Evolutionary conservation across 1,140 invertebrate genomes (phyloP).

Genomic region (Drosophila erecta): DNA sequence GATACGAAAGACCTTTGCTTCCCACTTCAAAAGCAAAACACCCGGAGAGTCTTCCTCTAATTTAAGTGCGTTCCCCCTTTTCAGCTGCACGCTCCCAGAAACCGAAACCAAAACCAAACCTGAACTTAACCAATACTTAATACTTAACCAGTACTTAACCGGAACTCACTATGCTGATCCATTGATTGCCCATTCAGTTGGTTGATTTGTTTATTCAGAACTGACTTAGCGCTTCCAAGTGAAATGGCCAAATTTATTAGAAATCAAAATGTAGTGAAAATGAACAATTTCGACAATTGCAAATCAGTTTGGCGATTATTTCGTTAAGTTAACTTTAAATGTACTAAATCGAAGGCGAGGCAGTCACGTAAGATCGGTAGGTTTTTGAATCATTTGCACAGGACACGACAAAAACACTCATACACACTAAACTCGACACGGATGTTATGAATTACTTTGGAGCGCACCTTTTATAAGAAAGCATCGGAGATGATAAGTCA

Average conservation of each 20-base stretch:
- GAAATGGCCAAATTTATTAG: slow-evolving; percentile 84
- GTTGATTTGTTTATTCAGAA: slow-evolving; percentile 69
- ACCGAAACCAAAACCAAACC: slow-evolving; percentile 5
- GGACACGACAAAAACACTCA: background rate
- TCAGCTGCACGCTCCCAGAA: slow-evolving; percentile 32
- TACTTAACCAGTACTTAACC: slow-evolving; percentile 1
- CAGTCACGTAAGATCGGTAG: slow-evolving; percentile 12
- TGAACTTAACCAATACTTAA: slow-evolving; percentile 10
- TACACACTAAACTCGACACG: slow-evolving; percentile 12
- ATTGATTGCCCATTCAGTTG: slow-evolving; percentile 49
- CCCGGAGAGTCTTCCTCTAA: slow-evolving; percentile 74
- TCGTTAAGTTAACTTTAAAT: slow-evolving; percentile 53
- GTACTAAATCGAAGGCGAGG: slow-evolving; percentile 16
- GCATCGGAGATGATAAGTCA: slow-evolving; percentile 46
- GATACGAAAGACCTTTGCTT: slow-evolving; percentile 51
- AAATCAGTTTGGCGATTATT: slow-evolving; percentile 56
- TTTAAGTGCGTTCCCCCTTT: slow-evolving; percentile 55
- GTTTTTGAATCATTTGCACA: slow-evolving; percentile 72
- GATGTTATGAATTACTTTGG: slow-evolving; percentile 57
- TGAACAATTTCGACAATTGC: slow-evolving; percentile 49
- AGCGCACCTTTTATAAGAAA: slow-evolving; percentile 69
- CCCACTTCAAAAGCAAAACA: slow-evolving; percentile 66
- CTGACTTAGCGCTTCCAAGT: slow-evolving; percentile 83
- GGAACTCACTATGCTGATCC: slow-evolving; percentile 33
- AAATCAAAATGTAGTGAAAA: slow-evolving; percentile 62